Evolutionary conservation across 2,797 vertebrate species (phyloP).

Genomic region (Myotis findleyi): DNA sequence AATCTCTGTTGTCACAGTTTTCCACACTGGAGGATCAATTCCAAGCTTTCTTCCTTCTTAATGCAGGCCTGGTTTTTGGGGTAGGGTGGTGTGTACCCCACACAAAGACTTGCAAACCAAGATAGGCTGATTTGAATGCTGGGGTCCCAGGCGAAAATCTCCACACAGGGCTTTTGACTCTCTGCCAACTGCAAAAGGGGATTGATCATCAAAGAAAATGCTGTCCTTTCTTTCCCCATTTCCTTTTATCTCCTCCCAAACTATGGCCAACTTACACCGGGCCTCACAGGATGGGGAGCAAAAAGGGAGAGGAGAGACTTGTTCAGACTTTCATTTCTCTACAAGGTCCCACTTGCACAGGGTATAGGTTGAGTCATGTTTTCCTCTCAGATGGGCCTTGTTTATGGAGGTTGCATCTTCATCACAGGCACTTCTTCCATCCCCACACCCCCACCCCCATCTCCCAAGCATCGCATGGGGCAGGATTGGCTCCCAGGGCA

Average conservation of each 20-base stretch:
- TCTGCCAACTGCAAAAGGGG: constrained; percentile 46
- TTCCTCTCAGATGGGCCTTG: not conserved
- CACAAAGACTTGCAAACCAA: constrained; percentile 45
- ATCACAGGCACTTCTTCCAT: not conserved
- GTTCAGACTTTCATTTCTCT: not conserved
- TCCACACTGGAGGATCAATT: constrained; percentile 6
- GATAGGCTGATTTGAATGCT: constrained; percentile 50
- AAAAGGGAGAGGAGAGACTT: not conserved
- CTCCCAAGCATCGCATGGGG: not conserved
- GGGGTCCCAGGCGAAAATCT: constrained; percentile 32
- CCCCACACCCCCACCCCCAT: not conserved
- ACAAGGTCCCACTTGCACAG: not conserved
- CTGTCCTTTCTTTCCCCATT: constrained; percentile 43
- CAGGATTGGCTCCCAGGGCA: not conserved
- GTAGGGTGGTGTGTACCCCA: not conserved
- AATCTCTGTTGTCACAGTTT: constrained; percentile 38
- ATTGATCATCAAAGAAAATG: constrained; percentile 53
- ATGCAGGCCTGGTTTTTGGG: not conserved
- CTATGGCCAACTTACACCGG: not conserved
- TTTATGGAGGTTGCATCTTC: not conserved
- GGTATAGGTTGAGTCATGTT: not conserved
- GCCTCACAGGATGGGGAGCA: not conserved
- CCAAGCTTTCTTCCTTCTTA: not conserved
- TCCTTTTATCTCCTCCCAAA: constrained; percentile 17
- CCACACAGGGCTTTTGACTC: constrained; percentile 48